Base-by-base conservation (phyloP, 1,140 invertebrate species). In the Calephelis virginiensis region DNA sequence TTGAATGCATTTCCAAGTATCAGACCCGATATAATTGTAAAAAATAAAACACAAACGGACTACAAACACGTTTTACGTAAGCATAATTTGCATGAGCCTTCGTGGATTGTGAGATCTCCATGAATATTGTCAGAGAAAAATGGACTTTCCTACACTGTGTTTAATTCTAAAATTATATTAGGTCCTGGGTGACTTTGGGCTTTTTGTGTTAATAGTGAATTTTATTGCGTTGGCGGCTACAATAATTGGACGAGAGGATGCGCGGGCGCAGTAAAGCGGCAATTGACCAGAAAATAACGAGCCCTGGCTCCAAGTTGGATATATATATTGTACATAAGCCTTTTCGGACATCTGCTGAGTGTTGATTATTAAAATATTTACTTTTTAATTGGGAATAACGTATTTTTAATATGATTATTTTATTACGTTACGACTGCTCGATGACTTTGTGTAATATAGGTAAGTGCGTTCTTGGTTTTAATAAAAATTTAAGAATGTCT, bases 281-380 rank as follows among this genome's bases (percentile, higher is more conserved):
- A 90, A 91, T 89, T 89, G 89, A 91, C 86, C 89, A 91, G 89
- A 91, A 90, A 89, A 89, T 91, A 89, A 91, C 86, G 86, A 89
- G 88, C 85, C 77, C 75, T 83, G 70, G 78, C 72, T 72, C 73
- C 67, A 56, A 77, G 67, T 61, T 72, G 72, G 64, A 69, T 78
- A 80, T 76, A 80, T 76, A 78, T 82, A 80, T 65, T 70, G 68
- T 53, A 72, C 77, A 85, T 76, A 83, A 81, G 76, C 67, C 77
- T 75, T 65, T 70, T 79, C 80, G 85, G 75, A 81, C 82, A 83
- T 80, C 85, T 85, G 85, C 83, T 76, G 85, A 80, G 69, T 73
- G 73, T 71, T 73, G 72, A 72, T 83, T 83, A 85, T 83, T 74
- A 78, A 82, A 78, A 80, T 80, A 78, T 84, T 82, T 83, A 83